Evolutionary conservation across 2,113 vertebrate genomes (phyloP).

Genomic region (Kobus ellipsiprymnus): DNA sequence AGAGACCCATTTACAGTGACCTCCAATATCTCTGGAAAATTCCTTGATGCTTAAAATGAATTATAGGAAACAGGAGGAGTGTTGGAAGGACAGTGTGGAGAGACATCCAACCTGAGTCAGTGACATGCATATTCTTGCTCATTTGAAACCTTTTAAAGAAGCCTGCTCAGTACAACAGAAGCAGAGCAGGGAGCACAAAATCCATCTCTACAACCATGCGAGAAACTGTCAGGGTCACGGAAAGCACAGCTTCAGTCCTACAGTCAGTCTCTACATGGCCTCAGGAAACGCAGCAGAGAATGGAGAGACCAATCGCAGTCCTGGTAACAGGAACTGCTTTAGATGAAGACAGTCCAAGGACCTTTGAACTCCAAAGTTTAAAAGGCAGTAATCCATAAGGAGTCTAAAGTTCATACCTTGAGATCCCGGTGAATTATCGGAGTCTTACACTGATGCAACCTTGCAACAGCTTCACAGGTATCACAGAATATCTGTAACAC

Average conservation of each 20-base stretch:
- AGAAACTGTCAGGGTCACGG: background rate
- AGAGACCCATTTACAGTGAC: background rate
- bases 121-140: background rate
- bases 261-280: background rate
- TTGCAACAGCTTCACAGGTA: conserved; percentile 94
- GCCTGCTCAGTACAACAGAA: background rate
- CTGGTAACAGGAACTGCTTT: background rate
- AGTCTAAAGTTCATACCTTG: conserved; percentile 82
- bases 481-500: conserved; percentile 95
- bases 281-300: background rate
- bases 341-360: background rate
- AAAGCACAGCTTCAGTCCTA: background rate
- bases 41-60: background rate
- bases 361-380: background rate
- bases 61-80: background rate
- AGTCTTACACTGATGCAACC: conserved; percentile 96
- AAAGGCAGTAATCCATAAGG: background rate
- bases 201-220: background rate
- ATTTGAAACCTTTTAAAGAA: background rate
- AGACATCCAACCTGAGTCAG: background rate
- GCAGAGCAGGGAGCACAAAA: background rate
- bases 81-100: background rate
- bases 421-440: conserved; percentile 95
- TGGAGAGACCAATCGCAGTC: background rate
- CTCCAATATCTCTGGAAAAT: background rate